These are phyloP conservation scores for Bombus balteatus DNA, from an alignment of 1,140 invertebrate species.

Conservation along the genomic window DNA sequence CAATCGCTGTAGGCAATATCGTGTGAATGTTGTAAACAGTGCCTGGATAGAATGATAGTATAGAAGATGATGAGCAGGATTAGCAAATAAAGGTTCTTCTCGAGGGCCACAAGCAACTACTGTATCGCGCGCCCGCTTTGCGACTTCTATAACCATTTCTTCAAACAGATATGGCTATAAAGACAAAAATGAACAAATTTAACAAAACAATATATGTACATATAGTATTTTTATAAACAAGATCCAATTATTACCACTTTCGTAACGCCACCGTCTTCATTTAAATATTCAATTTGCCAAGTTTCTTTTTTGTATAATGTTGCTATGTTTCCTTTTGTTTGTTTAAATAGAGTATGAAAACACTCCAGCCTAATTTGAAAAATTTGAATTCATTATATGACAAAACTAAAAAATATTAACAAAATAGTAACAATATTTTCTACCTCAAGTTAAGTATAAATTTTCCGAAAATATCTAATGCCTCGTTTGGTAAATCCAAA, in stretches of 20 bases:
- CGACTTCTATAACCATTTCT: constrained; percentile 90
- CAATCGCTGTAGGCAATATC: constrained; percentile 85
- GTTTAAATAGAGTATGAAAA: constrained; percentile 92
- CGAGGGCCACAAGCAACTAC: constrained; percentile 89
- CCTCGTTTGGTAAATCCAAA: constrained; percentile 91
- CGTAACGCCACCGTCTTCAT: constrained; percentile 91
- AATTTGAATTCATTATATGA: not conserved
- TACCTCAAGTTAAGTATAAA: constrained; percentile 93
- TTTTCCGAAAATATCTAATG: constrained; percentile 91
- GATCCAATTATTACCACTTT: constrained; percentile 85
- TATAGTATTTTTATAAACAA: constrained; percentile 15
- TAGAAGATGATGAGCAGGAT: constrained; percentile 85
- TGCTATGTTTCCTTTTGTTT: constrained; percentile 91
- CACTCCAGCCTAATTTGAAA: constrained; percentile 88
- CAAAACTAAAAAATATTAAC: not conserved
- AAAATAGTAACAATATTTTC: not conserved
- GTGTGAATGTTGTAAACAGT: constrained; percentile 87
- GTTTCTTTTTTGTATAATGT: constrained; percentile 91
- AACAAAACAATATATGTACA: not conserved
- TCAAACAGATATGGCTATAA: constrained; percentile 92
- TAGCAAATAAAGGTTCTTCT: constrained; percentile 87
- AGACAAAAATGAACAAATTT: constrained; percentile 42
- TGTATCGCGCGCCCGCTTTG: constrained; percentile 93
- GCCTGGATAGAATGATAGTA: constrained; percentile 88
- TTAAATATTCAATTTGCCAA: constrained; percentile 93